Base-by-base conservation (phyloP, 2,888 invertebrate species). In the Scelioninae gen. 1 region DNA sequence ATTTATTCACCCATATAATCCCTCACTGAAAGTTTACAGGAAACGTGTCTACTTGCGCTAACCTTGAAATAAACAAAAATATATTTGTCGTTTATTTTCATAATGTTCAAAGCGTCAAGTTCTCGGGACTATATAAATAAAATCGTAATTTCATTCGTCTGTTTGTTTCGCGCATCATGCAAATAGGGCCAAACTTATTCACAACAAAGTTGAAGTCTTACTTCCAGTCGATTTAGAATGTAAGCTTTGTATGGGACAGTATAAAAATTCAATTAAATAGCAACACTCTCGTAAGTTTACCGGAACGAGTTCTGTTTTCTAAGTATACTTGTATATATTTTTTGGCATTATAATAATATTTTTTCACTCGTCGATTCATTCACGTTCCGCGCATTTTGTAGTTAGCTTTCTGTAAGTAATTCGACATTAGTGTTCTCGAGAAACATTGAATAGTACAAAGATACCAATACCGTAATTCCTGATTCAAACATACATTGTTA, bases 101-200 rank as follows among this genome's bases (percentile, higher is more conserved):
- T 5, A 10, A 51, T 40, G 53, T 60, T 51, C 56, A 68, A 77
- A 77, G 77, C 69, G 49, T 34, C 63, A 69, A 77, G 34, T 69
- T 40, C 38, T 58, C 47, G 7, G 38, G 40, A 13, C 68, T 76
- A 53, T 62, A 69, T 77, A 77, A 77, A 77, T 77, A 69, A 69
- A 63, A 63, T 69, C 16, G 77, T 63, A 55, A 62, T 69, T 69
- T 56, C 29, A 13, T 77, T 63, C 49, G 34, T 69, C 49, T 63
- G 69, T 76, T 76, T 76, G 75, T 63, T 60, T 53, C 56, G 55
- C 69, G 16, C 77, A 77, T 77, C 77, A 69, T 69, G 77, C 69
- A 77, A 77, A 77, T 56, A 63, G 47, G 16, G 13, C 15, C 38
- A 40, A 69, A 77, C 77, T 77, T 77, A 62, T 63, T 69, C 63